Evolutionary conservation across 2,113 vertebrate species (phyloP).

Genomic region (Scopus umbretta): DNA sequence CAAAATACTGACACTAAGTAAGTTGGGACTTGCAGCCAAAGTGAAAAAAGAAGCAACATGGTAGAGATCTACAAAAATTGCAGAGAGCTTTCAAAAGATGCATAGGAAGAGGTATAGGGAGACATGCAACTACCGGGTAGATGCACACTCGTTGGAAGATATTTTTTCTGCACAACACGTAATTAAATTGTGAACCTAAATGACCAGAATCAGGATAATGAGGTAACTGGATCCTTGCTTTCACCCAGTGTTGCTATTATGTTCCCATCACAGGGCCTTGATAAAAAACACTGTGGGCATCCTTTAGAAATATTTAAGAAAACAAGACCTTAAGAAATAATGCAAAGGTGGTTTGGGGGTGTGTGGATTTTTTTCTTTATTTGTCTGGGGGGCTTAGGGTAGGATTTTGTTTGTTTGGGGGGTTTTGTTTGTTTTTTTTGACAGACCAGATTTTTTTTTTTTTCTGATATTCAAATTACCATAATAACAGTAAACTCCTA

Average conservation of each 20-base stretch:
- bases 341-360: not conserved
- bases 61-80: not conserved
- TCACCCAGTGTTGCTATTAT: not conserved
- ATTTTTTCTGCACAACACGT: not conserved
- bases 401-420: not conserved
- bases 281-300: not conserved
- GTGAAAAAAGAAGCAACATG: fast-evolving
- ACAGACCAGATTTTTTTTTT: not conserved
- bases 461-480: not conserved
- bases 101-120: fast-evolving
- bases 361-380: too few species aligned
- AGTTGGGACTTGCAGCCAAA: not conserved
- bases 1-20: not conserved
- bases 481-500: not conserved
- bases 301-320: not conserved
- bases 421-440: not conserved
- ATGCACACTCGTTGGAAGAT: fast-evolving
- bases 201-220: not conserved
- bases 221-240: not conserved
- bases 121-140: not conserved
- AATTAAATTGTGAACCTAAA: not conserved
- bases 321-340: not conserved
- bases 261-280: not conserved
- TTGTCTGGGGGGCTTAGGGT: not conserved
- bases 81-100: not conserved